Percentiles rank a stretch among this genome's conserved stretches.
Evolutionary conservation across 1,140 invertebrate genomes (phyloP).

Genomic region (Hormaphis cornu): DNA sequence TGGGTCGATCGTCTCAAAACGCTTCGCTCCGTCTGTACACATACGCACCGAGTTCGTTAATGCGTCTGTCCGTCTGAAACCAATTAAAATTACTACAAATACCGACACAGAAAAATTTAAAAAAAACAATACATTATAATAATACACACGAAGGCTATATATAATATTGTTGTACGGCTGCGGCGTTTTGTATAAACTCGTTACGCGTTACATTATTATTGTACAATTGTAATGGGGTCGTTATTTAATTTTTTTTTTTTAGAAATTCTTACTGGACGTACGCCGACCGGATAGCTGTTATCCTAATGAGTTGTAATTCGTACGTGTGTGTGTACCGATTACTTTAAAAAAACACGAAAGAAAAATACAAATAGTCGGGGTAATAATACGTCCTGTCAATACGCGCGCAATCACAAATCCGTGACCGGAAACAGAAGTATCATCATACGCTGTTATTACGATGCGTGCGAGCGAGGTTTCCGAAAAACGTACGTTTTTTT

Average conservation of each 20-base stretch:
- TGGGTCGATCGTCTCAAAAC: too few species aligned
- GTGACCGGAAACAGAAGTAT: conserved; percentile 10
- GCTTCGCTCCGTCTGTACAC: too few species aligned
- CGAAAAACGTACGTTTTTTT: neutral
- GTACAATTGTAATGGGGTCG: neutral
- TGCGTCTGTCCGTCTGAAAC: neutral
- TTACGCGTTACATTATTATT: neutral
- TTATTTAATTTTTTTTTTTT: neutral
- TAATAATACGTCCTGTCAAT: neutral
- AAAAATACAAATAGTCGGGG: too few species aligned
- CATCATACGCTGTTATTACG: neutral
- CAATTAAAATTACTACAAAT: neutral
- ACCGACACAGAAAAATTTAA: too few species aligned
- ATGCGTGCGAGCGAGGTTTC: neutral
- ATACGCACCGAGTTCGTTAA: too few species aligned
- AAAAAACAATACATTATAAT: neutral
- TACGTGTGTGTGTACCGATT: neutral
- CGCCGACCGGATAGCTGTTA: neutral
- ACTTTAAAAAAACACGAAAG: neutral
- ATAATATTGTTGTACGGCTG: neutral
- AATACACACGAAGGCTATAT: neutral
- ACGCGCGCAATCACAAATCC: conserved; percentile 12
- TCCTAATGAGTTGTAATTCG: neutral
- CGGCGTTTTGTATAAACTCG: neutral
- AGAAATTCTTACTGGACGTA: neutral